Evolutionary conservation across 2,888 invertebrate species (phyloP), one percentile per base, ranked within the genome.

Genomic region (Mesorhabditis spiculigera): DNA sequence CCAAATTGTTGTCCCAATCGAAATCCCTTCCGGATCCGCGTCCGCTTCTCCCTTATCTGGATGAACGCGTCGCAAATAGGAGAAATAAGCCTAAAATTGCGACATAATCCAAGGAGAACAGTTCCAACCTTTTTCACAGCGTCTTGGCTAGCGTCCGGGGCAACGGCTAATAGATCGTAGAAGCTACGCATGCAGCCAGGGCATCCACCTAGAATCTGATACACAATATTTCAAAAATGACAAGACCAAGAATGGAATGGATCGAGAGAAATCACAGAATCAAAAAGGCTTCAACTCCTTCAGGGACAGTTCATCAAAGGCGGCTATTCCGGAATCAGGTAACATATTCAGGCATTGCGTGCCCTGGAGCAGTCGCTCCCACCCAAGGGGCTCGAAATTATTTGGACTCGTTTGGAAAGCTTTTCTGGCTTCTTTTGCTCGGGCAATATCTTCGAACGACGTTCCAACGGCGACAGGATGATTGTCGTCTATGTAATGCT

Each of bases 381-480:
- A 50, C 8, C 58, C 8, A 13, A 50, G n/a, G 8, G 58, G n/a
- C n/a, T 50, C 10, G n/a, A 50, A 50, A 50, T 50, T 10, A 13
- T n/a, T 10, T 10, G 58, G 58, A 28, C 28, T 28, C 28, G 28
- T 28, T 28, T 28, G 28, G 28, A 28, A 28, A 28, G 28, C 28
- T 28, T 28, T 28, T 28, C 28, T 28, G 28, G 28, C 28, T 28
- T 28, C 28, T 28, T 28, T 28, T 28, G 28, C 28, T 28, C 28
- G 28, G 28, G 28, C 28, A 66, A 66, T 45, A 62, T 62, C 13
- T 62, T 58, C 1, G 16, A 65, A 70, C 50, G n/a, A 74, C 74
- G 63, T 74, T 43, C 74, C 76, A 62, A 85, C 84, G 28, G 85
- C 85, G 4, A 77, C 80, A 63, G 76, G 78, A 68, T 85, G 85